A percentile compares a stretch with the other conserved stretches of the same genome.
These are phyloP conservation scores for Lytechinus pictus DNA, from an alignment of 35 echinoderm and acorn worm genomes.

Conservation along the genomic window DNA sequence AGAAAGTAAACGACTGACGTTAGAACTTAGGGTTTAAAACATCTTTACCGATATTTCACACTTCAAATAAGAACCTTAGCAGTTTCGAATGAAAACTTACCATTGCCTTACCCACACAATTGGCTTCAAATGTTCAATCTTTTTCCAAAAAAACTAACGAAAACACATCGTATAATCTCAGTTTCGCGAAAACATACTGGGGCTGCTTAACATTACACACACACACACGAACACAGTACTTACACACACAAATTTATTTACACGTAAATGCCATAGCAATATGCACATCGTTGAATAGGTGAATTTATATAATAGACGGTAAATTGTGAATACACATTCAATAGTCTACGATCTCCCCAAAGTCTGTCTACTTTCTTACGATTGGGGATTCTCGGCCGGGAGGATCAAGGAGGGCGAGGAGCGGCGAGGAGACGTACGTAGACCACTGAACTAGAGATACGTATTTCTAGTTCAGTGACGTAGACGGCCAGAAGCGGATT, in stretches of 20 bases:
- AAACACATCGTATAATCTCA: neutral
- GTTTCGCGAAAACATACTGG: neutral
- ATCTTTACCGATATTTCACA: neutral
- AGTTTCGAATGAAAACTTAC: neutral
- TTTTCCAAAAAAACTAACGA: neutral
- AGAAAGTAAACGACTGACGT: too few species aligned
- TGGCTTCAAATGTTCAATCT: neutral
- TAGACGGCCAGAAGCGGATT: too few species aligned
- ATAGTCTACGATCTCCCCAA: neutral
- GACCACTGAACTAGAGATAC: too few species aligned
- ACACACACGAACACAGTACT: too few species aligned
- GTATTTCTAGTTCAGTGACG: too few species aligned
- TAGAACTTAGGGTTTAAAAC: too few species aligned
- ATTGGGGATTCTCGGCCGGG: too few species aligned
- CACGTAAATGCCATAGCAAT: slow-evolving; percentile 10
- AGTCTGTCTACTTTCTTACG: neutral
- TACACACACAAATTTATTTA: neutral
- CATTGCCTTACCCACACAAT: neutral
- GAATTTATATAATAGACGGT: neutral
- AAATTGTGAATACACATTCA: neutral
- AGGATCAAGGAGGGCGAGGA: too few species aligned
- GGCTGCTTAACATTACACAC: too few species aligned
- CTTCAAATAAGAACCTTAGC: neutral
- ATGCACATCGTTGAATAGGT: neutral
- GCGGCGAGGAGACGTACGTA: too few species aligned